These are phyloP conservation scores for Smittia sp. DNA, from an alignment of 2,888 invertebrate species.

Conservation along the genomic window DNA sequence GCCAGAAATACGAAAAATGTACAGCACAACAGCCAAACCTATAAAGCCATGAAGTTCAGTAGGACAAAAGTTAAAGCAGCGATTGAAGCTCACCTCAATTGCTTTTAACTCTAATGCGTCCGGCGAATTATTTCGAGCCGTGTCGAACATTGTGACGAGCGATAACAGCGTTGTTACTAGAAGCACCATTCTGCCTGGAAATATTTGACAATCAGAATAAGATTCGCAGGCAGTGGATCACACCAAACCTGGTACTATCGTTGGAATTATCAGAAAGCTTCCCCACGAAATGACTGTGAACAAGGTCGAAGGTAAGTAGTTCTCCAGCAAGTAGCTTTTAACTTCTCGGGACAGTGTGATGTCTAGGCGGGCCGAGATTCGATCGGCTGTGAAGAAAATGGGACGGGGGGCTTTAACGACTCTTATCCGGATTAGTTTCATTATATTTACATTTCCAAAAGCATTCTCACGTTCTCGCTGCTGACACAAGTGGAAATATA, in stretches of 20 bases:
- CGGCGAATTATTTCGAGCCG: constrained; percentile 64
- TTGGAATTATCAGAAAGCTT: constrained; percentile 64
- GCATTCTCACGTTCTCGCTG: no score
- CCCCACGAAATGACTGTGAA: constrained; percentile 68
- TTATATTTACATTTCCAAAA: no score
- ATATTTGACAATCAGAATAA: neutral
- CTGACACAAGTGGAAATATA: neutral
- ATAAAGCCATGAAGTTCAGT: constrained; percentile 30
- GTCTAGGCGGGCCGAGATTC: constrained; percentile 60
- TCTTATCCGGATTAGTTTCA: no score
- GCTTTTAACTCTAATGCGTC: constrained; percentile 63
- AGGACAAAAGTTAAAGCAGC: neutral
- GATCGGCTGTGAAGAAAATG: constrained; percentile 55
- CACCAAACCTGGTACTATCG: constrained; percentile 59
- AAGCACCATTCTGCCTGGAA: constrained; percentile 51
- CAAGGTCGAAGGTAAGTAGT: constrained; percentile 62
- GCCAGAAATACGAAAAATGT: constrained; percentile 65
- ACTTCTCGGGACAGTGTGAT: constrained; percentile 62
- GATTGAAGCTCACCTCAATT: constrained; percentile 54
- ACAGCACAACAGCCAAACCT: constrained; percentile 65
- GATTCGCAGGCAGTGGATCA: neutral
- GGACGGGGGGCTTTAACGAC: no score
- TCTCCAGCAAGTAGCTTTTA: constrained; percentile 62
- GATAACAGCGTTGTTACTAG: constrained; percentile 63
- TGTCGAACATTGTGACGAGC: constrained; percentile 65